These are phyloP conservation scores for Monopterus albus DNA, from an alignment of 2,113 vertebrate species.

Conservation along the genomic window DNA sequence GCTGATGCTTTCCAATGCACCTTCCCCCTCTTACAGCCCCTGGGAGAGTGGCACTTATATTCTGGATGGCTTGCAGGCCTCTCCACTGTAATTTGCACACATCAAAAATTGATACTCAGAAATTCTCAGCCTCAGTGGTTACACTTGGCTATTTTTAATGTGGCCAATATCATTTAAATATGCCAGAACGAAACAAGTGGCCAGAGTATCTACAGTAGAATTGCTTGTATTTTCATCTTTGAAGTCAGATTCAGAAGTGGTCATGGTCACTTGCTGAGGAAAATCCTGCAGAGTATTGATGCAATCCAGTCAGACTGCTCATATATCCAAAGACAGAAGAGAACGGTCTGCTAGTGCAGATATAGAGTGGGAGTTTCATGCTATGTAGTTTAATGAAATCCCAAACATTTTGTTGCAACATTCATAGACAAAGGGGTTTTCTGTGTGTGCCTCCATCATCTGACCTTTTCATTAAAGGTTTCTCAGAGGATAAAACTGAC, in stretches of 20 bases:
- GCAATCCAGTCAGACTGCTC: conserved; percentile 14
- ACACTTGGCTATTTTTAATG: neutral
- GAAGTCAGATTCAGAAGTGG: neutral
- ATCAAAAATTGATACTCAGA: conserved; percentile 37
- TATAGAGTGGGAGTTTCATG: neutral
- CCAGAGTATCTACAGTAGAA: no score
- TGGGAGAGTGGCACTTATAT: conserved; percentile 58
- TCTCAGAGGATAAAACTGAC: conserved; percentile 9
- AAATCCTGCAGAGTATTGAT: neutral
- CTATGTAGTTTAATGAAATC: no score
- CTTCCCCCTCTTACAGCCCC: conserved; percentile 47
- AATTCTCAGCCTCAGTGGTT: conserved; percentile 18
- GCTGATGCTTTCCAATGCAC: conserved; percentile 58
- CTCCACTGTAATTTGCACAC: conserved; percentile 51
- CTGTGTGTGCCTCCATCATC: neutral
- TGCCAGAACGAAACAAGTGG: no score
- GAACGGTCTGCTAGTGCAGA: neutral
- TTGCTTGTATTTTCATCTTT: no score
- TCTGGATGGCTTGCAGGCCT: conserved; percentile 32
- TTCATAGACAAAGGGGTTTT: neutral
- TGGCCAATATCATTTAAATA: conserved; percentile 13
- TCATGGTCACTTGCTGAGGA: neutral
- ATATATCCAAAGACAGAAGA: neutral
- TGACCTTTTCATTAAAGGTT: conserved; percentile 18
- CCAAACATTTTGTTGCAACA: neutral